Base-by-base conservation (phyloP, 2,888 invertebrate genomes). In the Liodrosophila aerea region DNA sequence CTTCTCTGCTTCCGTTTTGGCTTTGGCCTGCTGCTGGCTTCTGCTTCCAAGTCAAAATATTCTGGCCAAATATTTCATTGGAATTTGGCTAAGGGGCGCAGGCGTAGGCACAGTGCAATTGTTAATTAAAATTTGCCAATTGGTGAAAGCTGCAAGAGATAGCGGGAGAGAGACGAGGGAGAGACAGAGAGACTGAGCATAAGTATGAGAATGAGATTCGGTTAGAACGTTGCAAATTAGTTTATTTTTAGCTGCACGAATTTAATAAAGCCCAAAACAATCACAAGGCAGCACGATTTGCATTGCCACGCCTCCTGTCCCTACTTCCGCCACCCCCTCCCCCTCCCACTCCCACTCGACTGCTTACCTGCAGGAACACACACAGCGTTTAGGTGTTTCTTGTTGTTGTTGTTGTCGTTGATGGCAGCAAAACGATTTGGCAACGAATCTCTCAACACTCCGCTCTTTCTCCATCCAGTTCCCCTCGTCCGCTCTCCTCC, bases 91-190 rank as follows among this genome's bases (percentile, higher is more conserved):
- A 73, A 68, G 54, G 53, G 66, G 74, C 74, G 74, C 72, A 82
- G 82, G 75, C 73, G 69, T 72, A 78, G 86, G 86, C 86, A 85
- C 81, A 85, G 78, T 83, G 74, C 84, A 85, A 84, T 22, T 71
- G 58, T 78, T 77, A 77, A 77, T 81, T 77, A 77, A 81, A 77
- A 81, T 77, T 77, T 72, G 82, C 77, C 81, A 44, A 45, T 60
- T 54, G 61, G 82, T 78, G 76, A 80, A 80, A 80, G 80, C 78
- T 82, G 65, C 54, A 61, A 56, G 11, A 49, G 7, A 37, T n/a
- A 8, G 16, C 7, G 41, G 12, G 33, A 1, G 37, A 13, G 5
- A n/a, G 22, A 12, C 12, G 33, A 12, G 31, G 31, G 8, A 33
- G 27, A 39, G 7, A 29, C 36, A 33, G 1, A 12, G 7, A 44